Conservation (phyloP, 2,797 vertebrate species). For the Staurois parvus region DNA sequence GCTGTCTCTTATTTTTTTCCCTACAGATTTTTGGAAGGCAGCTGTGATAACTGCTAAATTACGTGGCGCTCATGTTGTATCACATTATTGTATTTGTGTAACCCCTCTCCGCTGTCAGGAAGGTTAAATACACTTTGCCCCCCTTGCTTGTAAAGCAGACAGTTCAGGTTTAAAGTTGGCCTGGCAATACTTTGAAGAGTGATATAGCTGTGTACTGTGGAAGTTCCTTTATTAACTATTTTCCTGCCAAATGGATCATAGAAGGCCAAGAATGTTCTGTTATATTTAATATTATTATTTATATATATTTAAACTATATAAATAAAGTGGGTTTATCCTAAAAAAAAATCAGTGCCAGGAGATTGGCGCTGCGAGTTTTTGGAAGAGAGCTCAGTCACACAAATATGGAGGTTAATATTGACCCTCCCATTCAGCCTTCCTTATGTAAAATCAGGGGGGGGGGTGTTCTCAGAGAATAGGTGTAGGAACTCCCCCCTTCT, state of each 20-base stretch:
- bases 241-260: neutral
- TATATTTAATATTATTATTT: no score
- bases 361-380: no score
- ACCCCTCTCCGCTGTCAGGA: slow-evolving; percentile 56
- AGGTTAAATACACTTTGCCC: slow-evolving; percentile 59
- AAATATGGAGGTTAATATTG: no score
- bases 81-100: slow-evolving; percentile 57
- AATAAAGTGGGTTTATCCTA: no score
- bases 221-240: neutral
- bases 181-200: slow-evolving; percentile 40
- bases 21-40: slow-evolving; percentile 54
- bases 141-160: slow-evolving; percentile 48
- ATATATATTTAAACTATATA: no score
- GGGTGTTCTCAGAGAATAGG: no score
- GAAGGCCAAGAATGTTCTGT: no score
- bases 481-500: no score
- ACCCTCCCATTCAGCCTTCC: no score
- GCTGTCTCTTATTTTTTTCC: slow-evolving; percentile 50
- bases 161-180: slow-evolving; percentile 34
- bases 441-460: no score
- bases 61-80: slow-evolving; percentile 46
- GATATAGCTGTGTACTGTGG: slow-evolving; percentile 19
- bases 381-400: no score
- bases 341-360: no score
- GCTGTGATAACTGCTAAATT: slow-evolving; percentile 60